Percentiles rank a stretch among this genome's conserved stretches.
Evolutionary conservation across 2,113 vertebrate genomes (phyloP).

Genomic region (Ardeotis arabs): DNA sequence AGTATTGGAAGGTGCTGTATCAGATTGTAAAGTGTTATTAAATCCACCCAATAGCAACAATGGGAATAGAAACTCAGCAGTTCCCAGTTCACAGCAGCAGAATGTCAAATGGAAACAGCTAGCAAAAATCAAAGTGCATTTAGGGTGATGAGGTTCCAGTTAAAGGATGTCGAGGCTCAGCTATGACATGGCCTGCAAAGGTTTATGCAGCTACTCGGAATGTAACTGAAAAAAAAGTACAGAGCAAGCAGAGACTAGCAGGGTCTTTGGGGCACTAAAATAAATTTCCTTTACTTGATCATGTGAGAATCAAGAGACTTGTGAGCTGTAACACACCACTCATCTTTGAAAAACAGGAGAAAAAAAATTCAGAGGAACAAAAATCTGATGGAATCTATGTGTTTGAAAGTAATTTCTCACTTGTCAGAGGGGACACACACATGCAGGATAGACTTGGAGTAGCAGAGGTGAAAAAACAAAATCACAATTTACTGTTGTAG

Average conservation of each 20-base stretch:
- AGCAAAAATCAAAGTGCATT: neutral
- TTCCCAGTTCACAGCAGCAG: neutral
- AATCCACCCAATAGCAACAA: neutral
- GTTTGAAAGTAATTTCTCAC: neutral
- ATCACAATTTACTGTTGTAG: neutral
- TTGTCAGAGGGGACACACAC: neutral
- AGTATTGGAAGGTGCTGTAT: neutral
- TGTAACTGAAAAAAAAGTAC: neutral
- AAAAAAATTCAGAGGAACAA: neutral
- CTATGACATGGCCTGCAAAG: neutral
- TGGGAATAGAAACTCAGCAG: neutral
- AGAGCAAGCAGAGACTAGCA: neutral
- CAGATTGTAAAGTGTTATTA: neutral
- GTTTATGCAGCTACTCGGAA: neutral
- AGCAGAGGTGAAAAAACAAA: neutral
- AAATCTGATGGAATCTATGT: neutral
- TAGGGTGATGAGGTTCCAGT: neutral
- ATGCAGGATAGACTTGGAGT: neutral
- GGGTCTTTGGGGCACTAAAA: neutral
- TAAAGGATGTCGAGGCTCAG: neutral
- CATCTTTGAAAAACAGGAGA: neutral
- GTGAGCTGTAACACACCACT: neutral
- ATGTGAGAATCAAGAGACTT: conserved; percentile 50
- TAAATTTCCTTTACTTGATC: conserved; percentile 18
- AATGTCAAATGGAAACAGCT: neutral